phyloP scores from a whole-genome alignment of 2,797 vertebrate genomes.

The Hydrocynus forskahlii region DNA sequence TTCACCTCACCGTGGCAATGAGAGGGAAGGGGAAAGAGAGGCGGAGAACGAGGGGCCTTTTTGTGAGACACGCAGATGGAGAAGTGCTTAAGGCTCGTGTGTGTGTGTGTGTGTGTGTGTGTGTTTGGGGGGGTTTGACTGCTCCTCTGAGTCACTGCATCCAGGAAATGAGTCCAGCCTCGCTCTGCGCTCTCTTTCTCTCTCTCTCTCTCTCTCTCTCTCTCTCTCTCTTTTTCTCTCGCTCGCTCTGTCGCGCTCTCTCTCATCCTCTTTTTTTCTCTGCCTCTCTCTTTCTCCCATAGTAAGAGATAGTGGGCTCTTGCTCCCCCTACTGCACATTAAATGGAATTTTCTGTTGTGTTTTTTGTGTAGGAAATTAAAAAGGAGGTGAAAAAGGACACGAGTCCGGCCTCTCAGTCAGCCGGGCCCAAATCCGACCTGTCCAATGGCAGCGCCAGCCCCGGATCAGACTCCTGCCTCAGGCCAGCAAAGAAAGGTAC shows the following conservation, averaged over 20 bases:
- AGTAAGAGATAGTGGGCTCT: background rate
- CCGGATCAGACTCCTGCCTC: conserved; percentile 85
- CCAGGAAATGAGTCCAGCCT: conserved; percentile 36
- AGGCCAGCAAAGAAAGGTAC: conserved; percentile 90
- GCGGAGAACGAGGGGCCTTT: conserved; percentile 16
- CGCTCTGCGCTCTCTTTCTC: conserved; percentile 1
- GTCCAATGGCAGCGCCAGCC: conserved; percentile 87
- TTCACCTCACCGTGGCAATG: background rate
- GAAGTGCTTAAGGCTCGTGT: conserved; percentile 39
- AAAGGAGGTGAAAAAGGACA: conserved; percentile 91
- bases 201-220: conserved; percentile 2
- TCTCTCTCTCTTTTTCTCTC: background rate
- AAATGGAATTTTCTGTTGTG: conserved; percentile 12
- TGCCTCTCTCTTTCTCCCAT: background rate
- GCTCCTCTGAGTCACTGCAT: conserved; percentile 38
- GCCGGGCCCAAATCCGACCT: conserved; percentile 84
- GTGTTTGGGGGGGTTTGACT: conserved; percentile 30
- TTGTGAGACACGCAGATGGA: conserved; percentile 39
- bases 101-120: conserved; percentile 42
- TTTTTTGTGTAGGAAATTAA: conserved; percentile 85
- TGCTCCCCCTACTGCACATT: conserved; percentile 34
- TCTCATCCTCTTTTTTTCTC: background rate
- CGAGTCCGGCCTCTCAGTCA: conserved; percentile 73
- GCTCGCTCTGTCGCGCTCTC: background rate
- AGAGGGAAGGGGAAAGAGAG: conserved; percentile 2